phyloP scores from a whole-genome alignment of 2,888 invertebrate species.

The Margaritifera margaritifera region DNA sequence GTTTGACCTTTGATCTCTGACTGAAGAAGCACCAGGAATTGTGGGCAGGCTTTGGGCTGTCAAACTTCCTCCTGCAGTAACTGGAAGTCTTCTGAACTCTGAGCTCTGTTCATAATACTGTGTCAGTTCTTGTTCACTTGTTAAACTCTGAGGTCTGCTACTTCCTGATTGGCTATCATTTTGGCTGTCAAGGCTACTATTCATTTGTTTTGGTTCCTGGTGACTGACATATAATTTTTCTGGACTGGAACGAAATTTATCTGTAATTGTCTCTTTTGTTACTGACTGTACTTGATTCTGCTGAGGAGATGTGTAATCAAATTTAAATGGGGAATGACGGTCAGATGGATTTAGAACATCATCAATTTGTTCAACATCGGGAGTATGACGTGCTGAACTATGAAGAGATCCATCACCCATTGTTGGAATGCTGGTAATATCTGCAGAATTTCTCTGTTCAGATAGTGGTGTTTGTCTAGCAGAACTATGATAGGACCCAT shows the following conservation, averaged over 20 bases:
- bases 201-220: slow-evolving; percentile 15
- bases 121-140: slow-evolving; percentile 62
- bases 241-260: slow-evolving; percentile 36
- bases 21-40: slow-evolving; percentile 5
- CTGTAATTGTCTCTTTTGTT: slow-evolving; percentile 32
- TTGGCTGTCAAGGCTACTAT: slow-evolving; percentile 14
- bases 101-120: slow-evolving; percentile 48
- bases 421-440: too few species aligned
- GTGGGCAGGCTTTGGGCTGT: slow-evolving; percentile 4
- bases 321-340: slow-evolving; percentile 30
- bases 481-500: slow-evolving; percentile 23
- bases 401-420: slow-evolving; percentile 14
- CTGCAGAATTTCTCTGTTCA: too few species aligned
- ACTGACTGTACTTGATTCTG: slow-evolving; percentile 20
- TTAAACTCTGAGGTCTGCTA: slow-evolving; percentile 49
- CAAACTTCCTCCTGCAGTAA: neutral
- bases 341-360: slow-evolving; percentile 46
- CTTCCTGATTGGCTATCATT: slow-evolving; percentile 12
- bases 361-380: slow-evolving; percentile 29
- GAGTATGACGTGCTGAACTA: slow-evolving; percentile 33
- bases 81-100: slow-evolving; percentile 18
- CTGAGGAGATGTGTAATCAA: slow-evolving; percentile 22
- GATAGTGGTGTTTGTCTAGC: slow-evolving; percentile 32
- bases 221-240: slow-evolving; percentile 39
- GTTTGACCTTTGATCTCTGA: slow-evolving; percentile 19